A percentile compares a stretch with the other conserved stretches of the same genome.
phyloP scores from a whole-genome alignment of 2,797 vertebrate genomes.

The Setipinna tenuifilis region DNA sequence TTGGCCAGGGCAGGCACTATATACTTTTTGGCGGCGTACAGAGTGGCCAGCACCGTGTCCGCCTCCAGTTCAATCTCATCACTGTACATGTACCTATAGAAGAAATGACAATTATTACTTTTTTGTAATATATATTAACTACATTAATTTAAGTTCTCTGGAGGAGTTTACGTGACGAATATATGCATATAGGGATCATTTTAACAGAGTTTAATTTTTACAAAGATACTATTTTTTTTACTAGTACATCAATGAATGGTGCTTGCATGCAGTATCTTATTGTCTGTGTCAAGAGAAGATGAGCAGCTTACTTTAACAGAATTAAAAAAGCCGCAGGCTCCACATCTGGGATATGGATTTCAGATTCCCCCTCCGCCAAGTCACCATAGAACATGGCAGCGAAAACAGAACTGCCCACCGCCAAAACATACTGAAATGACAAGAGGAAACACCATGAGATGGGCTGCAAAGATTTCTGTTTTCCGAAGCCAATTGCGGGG shows the following conservation, averaged over 20 bases:
- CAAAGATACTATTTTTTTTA: neutral
- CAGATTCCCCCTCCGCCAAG: constrained; percentile 85
- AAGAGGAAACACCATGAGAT: constrained; percentile 1
- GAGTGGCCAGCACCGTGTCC: constrained; percentile 86
- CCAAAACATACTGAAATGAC: constrained; percentile 83
- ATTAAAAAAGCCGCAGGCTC: constrained; percentile 88
- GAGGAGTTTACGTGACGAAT: no score
- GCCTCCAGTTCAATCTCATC: constrained; percentile 90
- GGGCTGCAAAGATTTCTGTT: neutral
- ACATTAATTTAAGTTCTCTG: no score
- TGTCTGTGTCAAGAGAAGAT: neutral
- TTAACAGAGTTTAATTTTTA: no score
- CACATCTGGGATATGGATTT: constrained; percentile 91
- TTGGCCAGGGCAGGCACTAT: constrained; percentile 87
- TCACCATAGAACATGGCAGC: constrained; percentile 92
- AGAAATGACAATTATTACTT: neutral
- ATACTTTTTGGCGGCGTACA: constrained; percentile 92
- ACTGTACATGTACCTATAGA: constrained; percentile 85
- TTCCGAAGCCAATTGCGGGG: neutral
- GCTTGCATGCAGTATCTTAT: neutral
- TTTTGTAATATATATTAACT: neutral
- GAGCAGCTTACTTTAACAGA: constrained; percentile 82
- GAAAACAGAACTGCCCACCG: constrained; percentile 89
- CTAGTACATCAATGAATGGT: neutral
- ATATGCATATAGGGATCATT: no score